phyloP scores from a whole-genome alignment of 2,113 vertebrate genomes.

The Fukomys damarensis region DNA sequence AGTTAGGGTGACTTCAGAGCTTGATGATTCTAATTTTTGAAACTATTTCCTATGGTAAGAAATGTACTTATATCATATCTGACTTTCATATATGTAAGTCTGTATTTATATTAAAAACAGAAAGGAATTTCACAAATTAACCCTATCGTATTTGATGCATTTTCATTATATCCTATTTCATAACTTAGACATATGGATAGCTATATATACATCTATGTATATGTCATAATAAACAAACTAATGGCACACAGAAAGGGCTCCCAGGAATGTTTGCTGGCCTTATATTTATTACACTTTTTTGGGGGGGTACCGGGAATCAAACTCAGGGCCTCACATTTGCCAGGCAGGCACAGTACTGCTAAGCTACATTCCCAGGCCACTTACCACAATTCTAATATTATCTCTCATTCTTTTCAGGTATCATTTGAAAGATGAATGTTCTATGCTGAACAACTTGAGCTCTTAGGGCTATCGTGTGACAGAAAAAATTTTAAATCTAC shows the following conservation, averaged over 20 bases:
- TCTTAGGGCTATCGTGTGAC: conserved; percentile 1
- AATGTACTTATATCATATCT: neutral
- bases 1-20: neutral
- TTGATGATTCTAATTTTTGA: conserved; percentile 29
- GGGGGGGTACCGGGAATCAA: no score
- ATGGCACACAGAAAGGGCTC: neutral
- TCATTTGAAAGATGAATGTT: neutral
- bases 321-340: no score
- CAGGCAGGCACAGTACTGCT: no score
- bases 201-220: neutral
- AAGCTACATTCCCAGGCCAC: no score
- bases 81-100: neutral
- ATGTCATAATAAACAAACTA: neutral
- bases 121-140: conserved; percentile 31
- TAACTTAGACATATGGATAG: neutral
- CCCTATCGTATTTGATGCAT: neutral
- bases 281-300: neutral
- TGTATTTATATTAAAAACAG: neutral
- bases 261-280: neutral
- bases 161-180: neutral
- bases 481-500: neutral
- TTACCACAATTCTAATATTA: neutral
- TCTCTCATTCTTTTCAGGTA: neutral
- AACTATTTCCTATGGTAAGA: neutral
- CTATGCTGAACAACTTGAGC: neutral